Evolutionary conservation across 2,888 invertebrate species (phyloP).

Genomic region (Conchocele bisecta): DNA sequence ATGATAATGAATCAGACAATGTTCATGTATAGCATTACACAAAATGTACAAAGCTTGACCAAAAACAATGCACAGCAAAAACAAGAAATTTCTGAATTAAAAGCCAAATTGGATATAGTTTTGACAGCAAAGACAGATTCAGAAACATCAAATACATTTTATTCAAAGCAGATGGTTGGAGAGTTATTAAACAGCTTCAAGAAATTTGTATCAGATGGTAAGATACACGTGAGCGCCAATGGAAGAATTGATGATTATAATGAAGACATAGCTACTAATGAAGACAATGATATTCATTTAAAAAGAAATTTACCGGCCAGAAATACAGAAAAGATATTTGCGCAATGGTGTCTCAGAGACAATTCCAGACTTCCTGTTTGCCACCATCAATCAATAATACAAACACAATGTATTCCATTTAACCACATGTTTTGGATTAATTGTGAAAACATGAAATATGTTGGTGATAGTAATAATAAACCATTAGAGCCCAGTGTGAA

Average conservation of each 20-base stretch:
- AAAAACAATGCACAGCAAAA: slow-evolving; percentile 64
- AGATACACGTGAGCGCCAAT: background rate
- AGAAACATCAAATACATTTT: background rate
- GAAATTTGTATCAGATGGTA: slow-evolving; percentile 4
- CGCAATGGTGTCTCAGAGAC: slow-evolving; percentile 33
- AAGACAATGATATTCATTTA: slow-evolving; percentile 9
- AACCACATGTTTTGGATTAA: slow-evolving; percentile 27
- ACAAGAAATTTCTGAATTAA: slow-evolving; percentile 51
- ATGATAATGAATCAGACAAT: slow-evolving; percentile 73
- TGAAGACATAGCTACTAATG: background rate
- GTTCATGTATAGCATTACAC: slow-evolving; percentile 70
- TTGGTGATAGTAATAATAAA: too few relatives aligned
- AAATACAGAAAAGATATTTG: slow-evolving; percentile 8
- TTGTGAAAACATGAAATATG: too few relatives aligned
- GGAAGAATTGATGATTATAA: background rate
- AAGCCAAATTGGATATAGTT: slow-evolving; percentile 15
- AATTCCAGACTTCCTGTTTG: slow-evolving; percentile 35
- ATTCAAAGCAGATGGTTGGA: background rate
- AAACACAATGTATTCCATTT: slow-evolving; percentile 35
- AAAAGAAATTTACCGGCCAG: slow-evolving; percentile 14
- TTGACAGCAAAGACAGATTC: background rate
- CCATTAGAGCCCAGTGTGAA: too few relatives aligned
- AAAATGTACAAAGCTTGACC: slow-evolving; percentile 65
- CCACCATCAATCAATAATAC: slow-evolving; percentile 18
- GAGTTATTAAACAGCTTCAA: slow-evolving; percentile 5